A percentile compares a stretch with the other conserved stretches of the same genome.
Evolutionary conservation across 2,113 vertebrate species (phyloP).

Genomic region (Sinocyclocheilus anophthalmus): DNA sequence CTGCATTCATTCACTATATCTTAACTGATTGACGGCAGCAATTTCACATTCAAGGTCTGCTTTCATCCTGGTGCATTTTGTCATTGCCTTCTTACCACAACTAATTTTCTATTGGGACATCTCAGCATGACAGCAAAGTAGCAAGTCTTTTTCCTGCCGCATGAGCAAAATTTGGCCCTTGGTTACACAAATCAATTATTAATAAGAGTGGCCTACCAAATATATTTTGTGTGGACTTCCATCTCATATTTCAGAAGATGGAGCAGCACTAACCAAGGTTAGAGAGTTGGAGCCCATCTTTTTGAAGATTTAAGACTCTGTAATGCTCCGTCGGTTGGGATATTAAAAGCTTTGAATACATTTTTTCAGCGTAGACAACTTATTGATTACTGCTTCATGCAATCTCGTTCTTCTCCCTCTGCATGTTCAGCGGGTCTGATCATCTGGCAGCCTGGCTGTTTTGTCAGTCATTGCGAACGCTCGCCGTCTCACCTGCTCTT

Average conservation of each 20-base stretch:
- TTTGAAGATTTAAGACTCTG: constrained; percentile 22
- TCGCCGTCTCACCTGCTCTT: neutral
- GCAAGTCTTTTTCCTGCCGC: neutral
- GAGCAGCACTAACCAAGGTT: neutral
- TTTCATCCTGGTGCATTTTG: neutral
- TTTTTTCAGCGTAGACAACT: constrained; percentile 11
- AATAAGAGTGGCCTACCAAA: neutral
- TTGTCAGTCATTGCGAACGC: neutral
- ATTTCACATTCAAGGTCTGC: neutral
- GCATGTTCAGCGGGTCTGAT: neutral
- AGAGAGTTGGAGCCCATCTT: neutral
- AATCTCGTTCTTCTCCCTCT: neutral
- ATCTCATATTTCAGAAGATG: constrained; percentile 9
- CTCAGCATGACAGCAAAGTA: neutral
- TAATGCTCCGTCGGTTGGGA: neutral
- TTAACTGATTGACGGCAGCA: neutral
- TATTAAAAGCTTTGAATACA: constrained; percentile 30
- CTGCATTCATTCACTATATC: neutral
- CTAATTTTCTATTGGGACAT: neutral
- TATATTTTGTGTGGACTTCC: constrained; percentile 19
- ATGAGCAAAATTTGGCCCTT: neutral
- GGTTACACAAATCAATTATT: constrained; percentile 27
- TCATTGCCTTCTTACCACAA: neutral
- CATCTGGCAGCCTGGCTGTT: neutral
- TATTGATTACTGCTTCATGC: constrained; percentile 4